Base-by-base conservation (phyloP, 2,797 vertebrate species). In the Gymnothorax javanicus region DNA sequence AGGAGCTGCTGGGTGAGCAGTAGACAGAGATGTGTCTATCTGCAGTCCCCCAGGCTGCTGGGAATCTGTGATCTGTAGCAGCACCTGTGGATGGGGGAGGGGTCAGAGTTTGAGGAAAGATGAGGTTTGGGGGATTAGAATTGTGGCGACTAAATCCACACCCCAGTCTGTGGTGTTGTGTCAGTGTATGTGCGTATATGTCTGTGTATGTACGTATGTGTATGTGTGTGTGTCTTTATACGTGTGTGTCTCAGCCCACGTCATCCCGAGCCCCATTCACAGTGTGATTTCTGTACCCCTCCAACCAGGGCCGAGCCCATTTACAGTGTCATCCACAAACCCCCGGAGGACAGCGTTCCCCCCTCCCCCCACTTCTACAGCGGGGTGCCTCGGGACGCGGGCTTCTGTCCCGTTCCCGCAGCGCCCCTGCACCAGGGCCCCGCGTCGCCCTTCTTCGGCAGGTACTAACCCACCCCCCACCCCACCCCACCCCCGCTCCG, bases 271-370 rank as follows among this genome's bases (percentile, higher is more conserved):
- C 94, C 93, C 95, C 93, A 86, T 95, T 96, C 94, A 96, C 95
- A 96, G 85, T 92, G 94, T 96, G 94, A 96, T 96, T 96, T 96
- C 95, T 96, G 95, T 96, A 95, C 95, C 94, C 79, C 79, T 56
- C 54, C 79, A 58, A 23, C 79, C 56, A 27, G 79, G 56, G 52
- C 79, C 94, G 95, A 96, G 90, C 95, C 96, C 93, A 95, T 96
- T 94, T 96, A 96, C 96, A 96, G 96, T 96, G 95, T 95, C 95
- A 95, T 96, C 95, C 95, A 96, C 96, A 96, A 96, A 95, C 94
- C 94, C 87, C 88, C 87, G 93, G 94, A 94, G 95, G 95, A 96
- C 91, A 94, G 90, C 95, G 94, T 94, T 95, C 94, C 94, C 93
- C 94, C 94, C 93, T 94, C 89, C 60, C 86, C 90, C 87, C 88